Evolutionary conservation across 2,113 vertebrate genomes (phyloP).

Genomic region (Serinus canaria): DNA sequence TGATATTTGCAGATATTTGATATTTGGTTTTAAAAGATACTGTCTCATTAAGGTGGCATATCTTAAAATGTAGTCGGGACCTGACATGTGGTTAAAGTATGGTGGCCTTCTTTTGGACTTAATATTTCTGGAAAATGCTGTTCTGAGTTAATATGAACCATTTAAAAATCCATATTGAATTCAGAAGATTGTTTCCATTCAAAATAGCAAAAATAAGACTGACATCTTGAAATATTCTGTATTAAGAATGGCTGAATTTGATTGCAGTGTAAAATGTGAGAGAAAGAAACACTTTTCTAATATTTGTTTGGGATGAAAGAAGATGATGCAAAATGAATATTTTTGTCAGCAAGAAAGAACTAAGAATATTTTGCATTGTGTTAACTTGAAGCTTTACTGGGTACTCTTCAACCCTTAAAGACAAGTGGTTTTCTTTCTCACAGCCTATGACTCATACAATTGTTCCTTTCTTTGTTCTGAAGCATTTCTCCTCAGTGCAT

Average conservation of each 20-base stretch:
- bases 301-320: not conserved
- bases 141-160: not conserved
- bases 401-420: not conserved
- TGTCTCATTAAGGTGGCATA: not conserved
- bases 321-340: not conserved
- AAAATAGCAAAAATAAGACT: not conserved
- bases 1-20: not conserved
- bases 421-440: conserved; percentile 6
- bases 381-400: not conserved
- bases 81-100: not conserved
- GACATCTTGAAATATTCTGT: not conserved
- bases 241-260: not conserved
- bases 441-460: conserved; percentile 30
- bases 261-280: not conserved
- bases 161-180: not conserved
- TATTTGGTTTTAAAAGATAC: not conserved
- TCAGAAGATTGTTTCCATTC: not conserved
- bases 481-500: not conserved
- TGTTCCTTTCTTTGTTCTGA: conserved; percentile 30
- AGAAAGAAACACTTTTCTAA: not conserved
- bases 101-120: not conserved
- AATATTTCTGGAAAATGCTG: not conserved
- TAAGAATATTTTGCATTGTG: not conserved
- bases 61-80: not conserved
- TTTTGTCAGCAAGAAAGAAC: not conserved